phyloP scores from a whole-genome alignment of 2,888 invertebrate species.

The Arge pagana region DNA sequence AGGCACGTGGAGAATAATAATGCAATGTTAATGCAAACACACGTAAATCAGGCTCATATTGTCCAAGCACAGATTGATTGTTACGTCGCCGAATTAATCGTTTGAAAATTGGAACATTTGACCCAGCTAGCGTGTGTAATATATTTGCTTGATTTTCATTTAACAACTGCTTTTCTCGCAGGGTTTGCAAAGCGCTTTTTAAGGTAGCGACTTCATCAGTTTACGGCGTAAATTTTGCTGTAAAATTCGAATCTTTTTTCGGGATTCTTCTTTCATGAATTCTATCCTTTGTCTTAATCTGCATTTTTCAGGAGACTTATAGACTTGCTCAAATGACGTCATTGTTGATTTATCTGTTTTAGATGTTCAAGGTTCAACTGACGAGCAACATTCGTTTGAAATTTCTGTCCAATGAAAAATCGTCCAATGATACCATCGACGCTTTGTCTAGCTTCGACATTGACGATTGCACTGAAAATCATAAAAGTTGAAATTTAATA shows the following conservation, averaged over 20 bases:
- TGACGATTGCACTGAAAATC: conserved; percentile 3
- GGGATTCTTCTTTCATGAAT: conserved; percentile 6
- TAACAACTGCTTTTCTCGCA: conserved; percentile 2
- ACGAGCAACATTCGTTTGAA: background rate
- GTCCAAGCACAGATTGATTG: background rate
- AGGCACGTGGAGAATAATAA: conserved; percentile 44
- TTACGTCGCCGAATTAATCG: background rate
- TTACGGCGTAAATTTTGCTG: conserved; percentile 3
- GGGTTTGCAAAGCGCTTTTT: background rate
- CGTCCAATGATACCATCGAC: background rate
- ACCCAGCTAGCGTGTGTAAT: background rate
- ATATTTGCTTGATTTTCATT: conserved; percentile 2
- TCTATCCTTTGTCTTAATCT: conserved; percentile 1
- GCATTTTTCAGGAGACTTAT: conserved; percentile 9
- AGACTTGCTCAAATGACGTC: background rate
- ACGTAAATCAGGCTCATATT: conserved; percentile 35
- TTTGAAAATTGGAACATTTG: background rate
- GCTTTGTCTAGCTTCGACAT: background rate
- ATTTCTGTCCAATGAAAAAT: conserved; percentile 1
- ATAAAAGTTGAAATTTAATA: background rate
- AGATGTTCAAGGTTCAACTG: conserved; percentile 1
- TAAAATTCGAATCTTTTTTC: conserved; percentile 10
- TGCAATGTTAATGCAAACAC: conserved; percentile 42
- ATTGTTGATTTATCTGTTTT: conserved; percentile 8
- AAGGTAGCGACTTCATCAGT: background rate